Evolutionary conservation across 2,797 vertebrate genomes (phyloP), one percentile per base, ranked within the genome.

Genomic region (Lindbergichthys nudifrons): DNA sequence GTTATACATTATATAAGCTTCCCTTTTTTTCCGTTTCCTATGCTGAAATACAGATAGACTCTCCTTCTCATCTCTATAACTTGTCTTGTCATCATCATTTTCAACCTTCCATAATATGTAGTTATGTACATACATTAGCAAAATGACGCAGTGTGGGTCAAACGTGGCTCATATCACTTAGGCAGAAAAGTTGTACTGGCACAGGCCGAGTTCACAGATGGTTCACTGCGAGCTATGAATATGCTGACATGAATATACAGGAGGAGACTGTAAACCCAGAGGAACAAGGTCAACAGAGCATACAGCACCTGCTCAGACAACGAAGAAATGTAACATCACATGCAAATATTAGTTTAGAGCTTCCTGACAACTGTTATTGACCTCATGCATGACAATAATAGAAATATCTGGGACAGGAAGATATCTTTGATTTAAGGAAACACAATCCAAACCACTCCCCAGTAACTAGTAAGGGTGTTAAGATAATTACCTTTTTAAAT

Each of bases 241-340:
- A 73, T 77, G 77, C 79, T 73, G 77, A 85, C 82, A 83, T 83
- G 80, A 77, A 83, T 63, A 61, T 75, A 75, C 77, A 69, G 62
- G 61, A 68, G 59, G 61, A 70, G 68, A 30, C 46, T 5, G 41
- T 42, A 45, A 61, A 73, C 53, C 57, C 56, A 2, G 48, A 53
- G 58, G 61, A 68, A 46, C 60, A 43, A 78, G 68, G 79, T 54
- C n/a, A 1, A 1, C 42, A 18, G 36, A 60, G 69, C 54, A 58
- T 1, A 41, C 50, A 54, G 7, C 68, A 75, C 5, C 71, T 57
- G 57, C 65, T 71, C 58, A 56, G 32, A 81, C 26, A 48, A 32
- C 13, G 39, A 7, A 8, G 14, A 19, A 43, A 48, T n/a, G 1
- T 8, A n/a, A 10, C 47, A 5, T 56, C 43, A 16, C 47, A 16